phyloP scores from a whole-genome alignment of 1,140 invertebrate genomes.

The Brachionus manjavacas region DNA sequence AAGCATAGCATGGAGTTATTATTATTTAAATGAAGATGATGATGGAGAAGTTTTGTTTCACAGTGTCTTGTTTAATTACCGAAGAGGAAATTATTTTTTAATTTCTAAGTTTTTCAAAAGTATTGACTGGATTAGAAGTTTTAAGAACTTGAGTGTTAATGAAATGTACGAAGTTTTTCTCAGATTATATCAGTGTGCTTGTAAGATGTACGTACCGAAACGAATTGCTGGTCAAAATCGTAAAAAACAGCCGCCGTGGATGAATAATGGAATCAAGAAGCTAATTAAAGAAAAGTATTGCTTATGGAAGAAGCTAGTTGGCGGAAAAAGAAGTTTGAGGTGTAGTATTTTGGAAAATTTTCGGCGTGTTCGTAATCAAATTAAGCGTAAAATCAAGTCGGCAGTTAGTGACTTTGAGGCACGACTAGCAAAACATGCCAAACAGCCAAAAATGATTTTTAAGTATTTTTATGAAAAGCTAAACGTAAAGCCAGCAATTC shows the following conservation, averaged over 20 bases:
- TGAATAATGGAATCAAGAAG: not conserved
- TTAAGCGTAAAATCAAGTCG: not conserved
- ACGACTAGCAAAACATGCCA: not conserved
- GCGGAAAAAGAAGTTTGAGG: no score
- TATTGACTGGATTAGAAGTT: not conserved
- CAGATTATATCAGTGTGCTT: not conserved
- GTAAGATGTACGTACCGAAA: not conserved
- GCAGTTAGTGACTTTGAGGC: not conserved
- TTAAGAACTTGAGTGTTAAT: not conserved
- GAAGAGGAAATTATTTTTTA: not conserved
- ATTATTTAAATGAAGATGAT: not conserved
- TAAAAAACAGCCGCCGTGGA: not conserved
- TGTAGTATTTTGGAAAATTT: no score
- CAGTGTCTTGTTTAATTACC: not conserved
- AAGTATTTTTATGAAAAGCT: not conserved
- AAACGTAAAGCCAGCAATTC: not conserved
- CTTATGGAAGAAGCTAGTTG: no score
- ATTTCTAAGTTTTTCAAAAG: no score
- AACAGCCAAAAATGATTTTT: not conserved
- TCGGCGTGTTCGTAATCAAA: not conserved
- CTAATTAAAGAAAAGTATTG: no score
- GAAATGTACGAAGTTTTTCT: not conserved
- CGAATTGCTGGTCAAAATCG: not conserved
- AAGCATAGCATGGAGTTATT: not conserved
- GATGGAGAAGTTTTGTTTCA: not conserved